Conservation (phyloP, 1,140 invertebrate genomes). For the Choristoneura fumiferana region DNA sequence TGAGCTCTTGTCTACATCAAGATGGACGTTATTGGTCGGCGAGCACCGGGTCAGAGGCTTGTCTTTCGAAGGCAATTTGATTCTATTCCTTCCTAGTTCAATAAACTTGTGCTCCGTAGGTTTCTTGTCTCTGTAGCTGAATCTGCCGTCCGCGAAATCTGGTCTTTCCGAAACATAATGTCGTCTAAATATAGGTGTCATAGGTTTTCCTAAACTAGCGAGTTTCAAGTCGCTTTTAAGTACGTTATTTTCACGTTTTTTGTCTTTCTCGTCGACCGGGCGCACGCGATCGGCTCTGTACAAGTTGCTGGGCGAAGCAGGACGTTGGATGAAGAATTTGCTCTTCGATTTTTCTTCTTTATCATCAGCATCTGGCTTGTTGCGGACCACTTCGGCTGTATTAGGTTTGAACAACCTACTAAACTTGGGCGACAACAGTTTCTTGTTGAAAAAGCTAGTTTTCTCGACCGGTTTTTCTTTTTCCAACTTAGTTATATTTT, state of each 20-base stretch:
- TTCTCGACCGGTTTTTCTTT: constrained; percentile 44
- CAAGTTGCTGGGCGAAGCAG: constrained; percentile 41
- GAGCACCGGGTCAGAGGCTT: constrained; percentile 31
- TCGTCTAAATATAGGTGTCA: constrained; percentile 69
- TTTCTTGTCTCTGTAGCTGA: constrained; percentile 62
- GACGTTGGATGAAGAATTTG: constrained; percentile 63
- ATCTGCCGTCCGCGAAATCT: constrained; percentile 59
- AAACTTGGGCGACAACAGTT: constrained; percentile 67
- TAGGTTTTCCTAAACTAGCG: constrained; percentile 65
- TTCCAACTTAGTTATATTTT: constrained; percentile 43
- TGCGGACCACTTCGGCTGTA: constrained; percentile 40
- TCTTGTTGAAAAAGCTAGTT: constrained; percentile 63
- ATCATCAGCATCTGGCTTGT: constrained; percentile 32
- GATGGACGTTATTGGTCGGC: constrained; percentile 26
- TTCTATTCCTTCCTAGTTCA: constrained; percentile 43
- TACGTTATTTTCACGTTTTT: constrained; percentile 31
- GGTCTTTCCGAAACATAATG: constrained; percentile 46
- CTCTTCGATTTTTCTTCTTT: constrained; percentile 58
- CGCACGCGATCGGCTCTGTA: constrained; percentile 47
- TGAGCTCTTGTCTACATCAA: constrained; percentile 15
- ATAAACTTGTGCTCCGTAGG: constrained; percentile 39
- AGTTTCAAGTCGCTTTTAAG: constrained; percentile 60
- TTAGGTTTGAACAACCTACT: constrained; percentile 64
- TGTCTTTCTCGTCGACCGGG: constrained; percentile 30
- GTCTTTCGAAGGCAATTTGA: constrained; percentile 31